Base-by-base conservation (phyloP, 1,140 invertebrate genomes). In the Ceratitis capitata region DNA sequence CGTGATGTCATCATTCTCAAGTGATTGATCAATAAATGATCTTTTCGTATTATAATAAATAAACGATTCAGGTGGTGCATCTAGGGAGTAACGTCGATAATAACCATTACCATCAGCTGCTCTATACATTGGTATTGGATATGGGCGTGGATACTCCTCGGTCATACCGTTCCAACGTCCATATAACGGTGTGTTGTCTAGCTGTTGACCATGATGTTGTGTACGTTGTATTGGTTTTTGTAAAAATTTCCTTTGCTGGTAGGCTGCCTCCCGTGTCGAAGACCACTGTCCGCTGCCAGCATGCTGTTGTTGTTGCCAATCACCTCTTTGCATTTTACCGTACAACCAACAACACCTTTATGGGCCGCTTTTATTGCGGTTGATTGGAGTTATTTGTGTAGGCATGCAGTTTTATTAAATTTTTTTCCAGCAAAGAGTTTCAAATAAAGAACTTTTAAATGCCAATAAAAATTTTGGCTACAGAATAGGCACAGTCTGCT, bases 21-120 rank as follows among this genome's bases (percentile, higher is more conserved):
- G 39, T 78, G 69, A 32, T 45, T 42, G 69, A 1, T n/a, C 69
- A 78, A 78, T 78, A 78, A 78, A 78, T 78, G 69, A 10, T 47
- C 69, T 78, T 35, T 39, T 78, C n/a, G 32, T 45, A 78, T 78
- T 78, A 78, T 78, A 78, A 78, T 78, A 78, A 78, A 78, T 78
- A 23, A 78, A 39, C 16, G 69, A 78, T 45, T 78, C 69, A 9
- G 69, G 69, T 78, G 69, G 39, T 78, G 69, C 69, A 45, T 78
- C 69, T 45, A 78, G 23, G 0, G 69, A 78, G 26, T 78, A 78
- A n/a, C 69, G 69, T 12, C 69, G 69, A 78, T 78, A 78, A 23
- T 47, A 78, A 14, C 69, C 69, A 45, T 39, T 45, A 23, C 39
- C 69, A 26, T 78, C 69, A 6, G 39, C 19, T 78, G 69, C 69